Base-by-base conservation (phyloP, 2,113 vertebrate genomes). In the Helogale parvula region DNA sequence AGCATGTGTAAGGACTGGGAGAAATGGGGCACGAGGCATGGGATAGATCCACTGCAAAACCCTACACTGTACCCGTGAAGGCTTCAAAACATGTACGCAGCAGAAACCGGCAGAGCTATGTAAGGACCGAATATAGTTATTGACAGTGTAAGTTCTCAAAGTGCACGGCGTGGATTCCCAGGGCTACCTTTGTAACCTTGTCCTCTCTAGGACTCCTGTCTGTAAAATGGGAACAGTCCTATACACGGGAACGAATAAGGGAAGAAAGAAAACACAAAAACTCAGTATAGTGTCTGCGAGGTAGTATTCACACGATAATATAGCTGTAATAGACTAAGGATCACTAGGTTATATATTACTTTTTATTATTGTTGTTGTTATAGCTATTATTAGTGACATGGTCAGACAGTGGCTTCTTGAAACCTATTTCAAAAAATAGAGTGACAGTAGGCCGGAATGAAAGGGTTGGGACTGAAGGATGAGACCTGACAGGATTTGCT, bases 401-500 rank as follows among this genome's bases (percentile, higher is more conserved):
- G 60, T n/a, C 31, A 38, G 29, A 4, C 35, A 15, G 29, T 19
- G 45, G 54, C 27, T 94, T 66, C 21, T 94, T 63, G 25, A 79
- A 94, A 80, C 54, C 45, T 38, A 5, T 25, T 88, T 97, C 82
- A 93, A 41, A 7, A 90, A 81, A 16, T 35, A 47, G 17, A 45
- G 4, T 17, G 19, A 15, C 72, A 38, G 2, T 13, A 17, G 81
- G 35, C 17, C 19, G 35, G n/a, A 71, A 41, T 25, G 27, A 13
- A 89, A 96, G 74, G 17, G 13, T 3, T 11, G 31, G 50, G 45
- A 21, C 8, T 50, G 33, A 91, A 50, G 93, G 69, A n/a, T 12
- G 31, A n/a, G 45, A 60, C 31, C 77, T 52, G 50, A 12, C 15
- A 31, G 54, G 25, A 33, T 45, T 66, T 74, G 47, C 23, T 47